Evolutionary conservation across 2,113 vertebrate genomes (phyloP), one percentile per base, ranked within the genome.

Genomic region (Rhipidura dahli): DNA sequence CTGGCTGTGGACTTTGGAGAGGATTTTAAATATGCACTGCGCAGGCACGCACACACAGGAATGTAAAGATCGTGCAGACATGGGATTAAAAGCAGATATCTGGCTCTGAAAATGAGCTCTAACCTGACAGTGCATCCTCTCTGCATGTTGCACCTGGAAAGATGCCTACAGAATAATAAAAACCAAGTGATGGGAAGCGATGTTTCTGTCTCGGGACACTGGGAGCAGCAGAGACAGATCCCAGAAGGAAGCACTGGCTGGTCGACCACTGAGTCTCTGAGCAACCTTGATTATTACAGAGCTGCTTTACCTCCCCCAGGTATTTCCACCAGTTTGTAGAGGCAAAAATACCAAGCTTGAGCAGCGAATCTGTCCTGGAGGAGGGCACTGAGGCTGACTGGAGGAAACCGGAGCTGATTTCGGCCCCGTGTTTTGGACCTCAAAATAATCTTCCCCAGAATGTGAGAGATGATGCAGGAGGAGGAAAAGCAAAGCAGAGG

Each of bases 401-500:
- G 18, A 79, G 75, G 54, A 81, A 95, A 40, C 4, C 1, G 3
- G 45, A 71, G 49, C 37, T 35, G 44, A 81, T 92, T 83, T 54
- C 83, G 75, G 71, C 60, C 66, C 9, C n/a, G 66, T 53, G 75
- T 21, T 93, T 84, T 91, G 83, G 83, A 87, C 64, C 82, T 77
- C 71, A 40, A 10, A 85, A 91, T 77, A 63, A 83, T 93, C 91
- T 77, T 80, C 19, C 37, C 63, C 4, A 2, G 54, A 80, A 83
- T n/a, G 37, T 50, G 60, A 92, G 85, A 88, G 86, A 69, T 26
- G 64, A 56, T 76, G 83, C 72, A 65, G 80, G 22, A 35, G 90
- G 81, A 93, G 53, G 81, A 81, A 65, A 83, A 95, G 86, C 87
- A 87, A 63, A 90, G 64, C 80, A 78, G 76, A 90, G 79, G 47